These are phyloP conservation scores for Cecidostiba fungosa DNA, from an alignment of 2,888 invertebrate species.

Conservation along the genomic window DNA sequence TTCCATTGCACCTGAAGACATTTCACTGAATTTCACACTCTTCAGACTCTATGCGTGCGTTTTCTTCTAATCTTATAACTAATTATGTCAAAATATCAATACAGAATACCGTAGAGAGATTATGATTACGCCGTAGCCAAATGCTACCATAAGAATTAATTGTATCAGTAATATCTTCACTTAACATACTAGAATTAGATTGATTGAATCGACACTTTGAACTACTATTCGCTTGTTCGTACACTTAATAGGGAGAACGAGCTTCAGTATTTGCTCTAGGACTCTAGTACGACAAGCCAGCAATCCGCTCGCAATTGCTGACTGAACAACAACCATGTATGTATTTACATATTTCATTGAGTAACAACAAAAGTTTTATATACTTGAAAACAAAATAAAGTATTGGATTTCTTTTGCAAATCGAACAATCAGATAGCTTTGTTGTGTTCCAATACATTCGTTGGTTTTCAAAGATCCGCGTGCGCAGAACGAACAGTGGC, in stretches of 20 bases:
- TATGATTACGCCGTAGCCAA: neutral
- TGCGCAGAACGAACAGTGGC: neutral
- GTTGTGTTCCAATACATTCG: neutral
- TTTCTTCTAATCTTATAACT: neutral
- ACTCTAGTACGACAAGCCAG: neutral
- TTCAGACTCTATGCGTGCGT: neutral
- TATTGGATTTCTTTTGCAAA: neutral
- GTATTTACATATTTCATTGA: too few relatives aligned
- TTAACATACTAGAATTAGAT: conserved; percentile 30
- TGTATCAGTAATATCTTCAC: conserved; percentile 62
- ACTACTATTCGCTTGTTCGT: neutral
- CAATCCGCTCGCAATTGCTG: neutral
- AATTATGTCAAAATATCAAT: conserved; percentile 3
- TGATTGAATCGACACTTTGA: conserved; percentile 27
- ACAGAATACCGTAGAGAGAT: neutral
- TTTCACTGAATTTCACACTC: neutral
- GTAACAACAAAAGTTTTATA: neutral
- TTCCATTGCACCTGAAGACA: conserved; percentile 28
- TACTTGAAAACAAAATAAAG: neutral
- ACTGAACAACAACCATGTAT: neutral
- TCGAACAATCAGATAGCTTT: neutral
- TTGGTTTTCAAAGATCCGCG: conserved; percentile 52
- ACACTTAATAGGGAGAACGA: too few relatives aligned
- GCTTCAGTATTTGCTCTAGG: neutral
- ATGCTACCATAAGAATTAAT: neutral